Evolutionary conservation across 2,888 invertebrate species (phyloP).

Genomic region (Cephus spinipes): DNA sequence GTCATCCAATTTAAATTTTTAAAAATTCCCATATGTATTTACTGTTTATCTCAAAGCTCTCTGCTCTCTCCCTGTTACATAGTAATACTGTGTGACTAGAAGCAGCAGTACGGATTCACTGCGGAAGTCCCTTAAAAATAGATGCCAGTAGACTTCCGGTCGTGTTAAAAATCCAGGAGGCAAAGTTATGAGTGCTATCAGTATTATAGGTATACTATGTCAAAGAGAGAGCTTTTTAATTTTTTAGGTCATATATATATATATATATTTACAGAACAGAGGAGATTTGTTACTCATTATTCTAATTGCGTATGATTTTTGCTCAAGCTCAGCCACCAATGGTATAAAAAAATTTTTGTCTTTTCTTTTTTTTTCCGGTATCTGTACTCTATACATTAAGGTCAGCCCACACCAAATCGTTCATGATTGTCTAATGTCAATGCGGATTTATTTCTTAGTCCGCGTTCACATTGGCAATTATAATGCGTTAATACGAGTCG

Average conservation of each 20-base stretch:
- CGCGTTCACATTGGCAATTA: not conserved
- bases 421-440: constrained; percentile 41
- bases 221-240: not conserved
- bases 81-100: not conserved
- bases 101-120: not conserved
- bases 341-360: constrained; percentile 11
- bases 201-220: not conserved
- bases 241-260: not conserved
- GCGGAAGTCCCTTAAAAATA: not conserved
- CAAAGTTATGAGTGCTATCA: not conserved
- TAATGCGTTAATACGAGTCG: constrained; percentile 15
- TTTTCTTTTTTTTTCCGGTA: not conserved
- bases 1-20: not conserved
- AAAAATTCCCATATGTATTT: not conserved
- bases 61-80: not conserved
- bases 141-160: not conserved
- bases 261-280: not conserved
- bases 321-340: constrained; percentile 57
- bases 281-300: not conserved
- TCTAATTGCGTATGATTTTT: constrained; percentile 44
- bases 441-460: not conserved
- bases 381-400: constrained; percentile 65
- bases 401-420: constrained; percentile 67
- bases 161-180: not conserved
- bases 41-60: too few species aligned